These are phyloP conservation scores for Rhyacichthys aspro DNA, from an alignment of 2,797 vertebrate genomes.

Conservation along the genomic window DNA sequence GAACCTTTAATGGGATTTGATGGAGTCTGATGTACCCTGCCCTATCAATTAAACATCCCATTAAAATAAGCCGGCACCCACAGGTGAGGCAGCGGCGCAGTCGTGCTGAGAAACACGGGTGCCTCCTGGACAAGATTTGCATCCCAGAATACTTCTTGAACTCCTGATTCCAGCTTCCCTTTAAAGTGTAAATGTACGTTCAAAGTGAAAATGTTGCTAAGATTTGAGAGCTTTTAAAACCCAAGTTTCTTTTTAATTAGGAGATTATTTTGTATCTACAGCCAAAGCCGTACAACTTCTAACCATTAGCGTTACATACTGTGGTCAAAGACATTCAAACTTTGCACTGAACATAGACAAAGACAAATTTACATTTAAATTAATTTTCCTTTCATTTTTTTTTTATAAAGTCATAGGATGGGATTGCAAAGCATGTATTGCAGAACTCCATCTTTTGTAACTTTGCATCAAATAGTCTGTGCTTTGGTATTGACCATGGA, in stretches of 20 bases:
- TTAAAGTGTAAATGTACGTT: background rate
- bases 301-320: background rate
- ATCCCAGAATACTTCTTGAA: background rate
- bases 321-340: too few species aligned
- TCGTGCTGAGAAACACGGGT: background rate
- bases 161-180: background rate
- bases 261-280: background rate
- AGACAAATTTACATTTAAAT: too few species aligned
- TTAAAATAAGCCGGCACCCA: constrained; percentile 18
- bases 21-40: constrained; percentile 38
- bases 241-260: background rate
- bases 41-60: constrained; percentile 46
- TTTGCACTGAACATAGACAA: too few species aligned
- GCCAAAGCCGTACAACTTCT: background rate
- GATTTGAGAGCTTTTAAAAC: background rate
- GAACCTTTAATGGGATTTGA: constrained; percentile 61
- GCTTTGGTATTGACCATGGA: too few species aligned
- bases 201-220: background rate
- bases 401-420: too few species aligned
- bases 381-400: too few species aligned
- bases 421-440: too few species aligned
- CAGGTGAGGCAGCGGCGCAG: constrained; percentile 5
- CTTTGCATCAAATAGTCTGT: too few species aligned
- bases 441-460: too few species aligned
- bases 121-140: background rate